Percentiles rank a stretch among this genome's conserved stretches.
phyloP scores from a whole-genome alignment of 1,140 invertebrate species.

The Eriocheir sinensis region DNA sequence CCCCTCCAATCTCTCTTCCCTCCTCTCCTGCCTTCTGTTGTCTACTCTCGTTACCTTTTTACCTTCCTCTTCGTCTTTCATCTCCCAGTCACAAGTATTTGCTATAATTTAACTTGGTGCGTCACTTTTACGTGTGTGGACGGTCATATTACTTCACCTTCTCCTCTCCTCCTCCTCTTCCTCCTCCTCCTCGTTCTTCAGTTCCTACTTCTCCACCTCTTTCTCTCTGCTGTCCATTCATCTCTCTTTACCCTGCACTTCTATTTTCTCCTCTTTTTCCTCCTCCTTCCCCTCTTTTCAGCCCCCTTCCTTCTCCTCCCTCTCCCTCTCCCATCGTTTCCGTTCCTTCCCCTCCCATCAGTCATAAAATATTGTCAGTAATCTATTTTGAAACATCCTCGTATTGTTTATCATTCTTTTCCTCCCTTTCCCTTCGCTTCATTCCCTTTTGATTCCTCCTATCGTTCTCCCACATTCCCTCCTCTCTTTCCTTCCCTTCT shows the following conservation, averaged over 20 bases:
- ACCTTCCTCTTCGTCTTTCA: not conserved
- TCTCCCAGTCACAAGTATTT: too few relatives aligned
- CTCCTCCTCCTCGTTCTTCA: too few relatives aligned
- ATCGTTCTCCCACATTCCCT: not conserved
- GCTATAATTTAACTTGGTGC: too few relatives aligned
- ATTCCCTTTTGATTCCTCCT: not conserved
- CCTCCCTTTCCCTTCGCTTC: not conserved
- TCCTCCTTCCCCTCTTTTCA: not conserved
- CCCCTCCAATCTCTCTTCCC: not conserved
- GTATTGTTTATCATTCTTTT: too few relatives aligned
- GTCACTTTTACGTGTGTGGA: too few relatives aligned
- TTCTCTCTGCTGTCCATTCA: too few relatives aligned
- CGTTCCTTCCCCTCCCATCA: not conserved
- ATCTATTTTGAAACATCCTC: too few relatives aligned
- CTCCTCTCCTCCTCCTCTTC: not conserved
- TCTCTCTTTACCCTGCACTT: not conserved
- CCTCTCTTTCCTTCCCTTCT: too few relatives aligned
- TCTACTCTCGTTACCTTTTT: not conserved
- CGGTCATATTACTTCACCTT: too few relatives aligned
- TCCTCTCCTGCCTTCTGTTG: too few relatives aligned
- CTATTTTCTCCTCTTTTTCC: not conserved
- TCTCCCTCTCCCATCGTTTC: not conserved
- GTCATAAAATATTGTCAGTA: too few relatives aligned
- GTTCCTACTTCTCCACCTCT: too few relatives aligned
- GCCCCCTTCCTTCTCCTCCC: not conserved